phyloP scores from a whole-genome alignment of 2,113 vertebrate genomes.

The Catharus fuscescens region DNA sequence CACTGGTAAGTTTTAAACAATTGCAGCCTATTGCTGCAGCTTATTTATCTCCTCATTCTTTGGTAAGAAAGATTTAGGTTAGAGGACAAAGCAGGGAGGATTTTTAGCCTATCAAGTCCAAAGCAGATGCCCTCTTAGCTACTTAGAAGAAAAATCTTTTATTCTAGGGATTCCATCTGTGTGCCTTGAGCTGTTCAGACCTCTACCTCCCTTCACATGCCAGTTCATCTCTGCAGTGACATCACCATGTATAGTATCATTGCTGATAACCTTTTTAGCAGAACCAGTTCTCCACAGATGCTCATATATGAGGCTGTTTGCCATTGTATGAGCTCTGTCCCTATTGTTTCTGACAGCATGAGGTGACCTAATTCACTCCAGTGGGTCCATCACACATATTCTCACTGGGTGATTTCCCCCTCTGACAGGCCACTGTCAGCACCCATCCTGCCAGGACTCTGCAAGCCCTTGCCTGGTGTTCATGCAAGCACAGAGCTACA shows the following conservation, averaged over 20 bases:
- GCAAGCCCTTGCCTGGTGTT: neutral
- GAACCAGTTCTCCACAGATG: neutral
- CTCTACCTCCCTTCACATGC: neutral
- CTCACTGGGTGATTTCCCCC: neutral
- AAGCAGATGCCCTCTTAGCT: neutral
- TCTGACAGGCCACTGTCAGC: neutral
- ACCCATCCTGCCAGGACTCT: neutral
- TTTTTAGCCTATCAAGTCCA: neutral
- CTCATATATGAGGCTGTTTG: neutral
- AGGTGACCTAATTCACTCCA: slow-evolving; percentile 13
- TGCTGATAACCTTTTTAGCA: neutral
- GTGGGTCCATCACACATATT: neutral
- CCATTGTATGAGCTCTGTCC: neutral
- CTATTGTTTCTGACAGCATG: neutral
- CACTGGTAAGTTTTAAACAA: neutral
- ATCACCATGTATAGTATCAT: neutral
- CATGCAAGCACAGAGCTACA: neutral
- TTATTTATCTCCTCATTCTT: neutral
- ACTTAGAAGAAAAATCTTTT: neutral
- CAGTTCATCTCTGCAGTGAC: neutral
- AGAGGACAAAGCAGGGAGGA: neutral
- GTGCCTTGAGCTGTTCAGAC: neutral
- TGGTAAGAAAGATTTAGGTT: neutral
- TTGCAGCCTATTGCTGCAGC: neutral
- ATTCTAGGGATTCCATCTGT: neutral